phyloP scores from a whole-genome alignment of 2,113 vertebrate species.

The Pavo muticus region DNA sequence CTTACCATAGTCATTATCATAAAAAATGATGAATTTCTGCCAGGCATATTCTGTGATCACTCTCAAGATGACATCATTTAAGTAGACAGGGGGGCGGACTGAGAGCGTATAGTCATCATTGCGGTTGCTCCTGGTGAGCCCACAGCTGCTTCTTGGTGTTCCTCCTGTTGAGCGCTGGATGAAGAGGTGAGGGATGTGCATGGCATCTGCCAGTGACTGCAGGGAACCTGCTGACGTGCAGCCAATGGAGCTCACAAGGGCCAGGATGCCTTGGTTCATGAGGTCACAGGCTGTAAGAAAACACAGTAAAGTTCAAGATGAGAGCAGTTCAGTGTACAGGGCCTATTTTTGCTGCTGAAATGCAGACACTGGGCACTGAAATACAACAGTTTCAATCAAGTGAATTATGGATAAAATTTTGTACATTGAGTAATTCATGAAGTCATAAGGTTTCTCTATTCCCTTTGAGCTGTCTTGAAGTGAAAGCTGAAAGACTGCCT shows the following conservation, averaged over 20 bases:
- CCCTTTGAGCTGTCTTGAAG: not conserved
- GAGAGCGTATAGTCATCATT: slow-evolving; percentile 96
- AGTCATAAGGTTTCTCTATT: not conserved
- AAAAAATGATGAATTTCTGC: slow-evolving; percentile 99
- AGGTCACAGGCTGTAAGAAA: slow-evolving; percentile 92
- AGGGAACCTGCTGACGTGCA: slow-evolving; percentile 96
- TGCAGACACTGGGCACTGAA: not conserved
- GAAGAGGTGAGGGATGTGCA: slow-evolving; percentile 99
- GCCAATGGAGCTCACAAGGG: slow-evolving; percentile 96
- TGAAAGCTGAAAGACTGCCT: not conserved
- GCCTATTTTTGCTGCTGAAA: not conserved
- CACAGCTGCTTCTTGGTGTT: slow-evolving; percentile 90
- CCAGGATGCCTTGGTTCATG: slow-evolving; percentile 98
- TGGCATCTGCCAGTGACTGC: slow-evolving; percentile 93
- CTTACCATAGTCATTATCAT: slow-evolving; percentile 95
- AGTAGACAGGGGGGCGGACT: slow-evolving; percentile 94
- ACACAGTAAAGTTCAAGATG: not conserved
- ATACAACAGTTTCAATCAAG: not conserved
- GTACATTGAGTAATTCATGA: not conserved
- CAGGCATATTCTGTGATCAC: slow-evolving; percentile 97
- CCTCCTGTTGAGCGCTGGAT: slow-evolving; percentile 91
- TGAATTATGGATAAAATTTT: not conserved
- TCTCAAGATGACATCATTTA: slow-evolving; percentile 95
- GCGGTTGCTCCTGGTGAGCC: slow-evolving; percentile 84
- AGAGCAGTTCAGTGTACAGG: fast-evolving